Percentiles rank a stretch among this genome's conserved stretches.
These are phyloP conservation scores for Burhinus oedicnemus DNA, from an alignment of 2,113 vertebrate species.

Conservation along the genomic window DNA sequence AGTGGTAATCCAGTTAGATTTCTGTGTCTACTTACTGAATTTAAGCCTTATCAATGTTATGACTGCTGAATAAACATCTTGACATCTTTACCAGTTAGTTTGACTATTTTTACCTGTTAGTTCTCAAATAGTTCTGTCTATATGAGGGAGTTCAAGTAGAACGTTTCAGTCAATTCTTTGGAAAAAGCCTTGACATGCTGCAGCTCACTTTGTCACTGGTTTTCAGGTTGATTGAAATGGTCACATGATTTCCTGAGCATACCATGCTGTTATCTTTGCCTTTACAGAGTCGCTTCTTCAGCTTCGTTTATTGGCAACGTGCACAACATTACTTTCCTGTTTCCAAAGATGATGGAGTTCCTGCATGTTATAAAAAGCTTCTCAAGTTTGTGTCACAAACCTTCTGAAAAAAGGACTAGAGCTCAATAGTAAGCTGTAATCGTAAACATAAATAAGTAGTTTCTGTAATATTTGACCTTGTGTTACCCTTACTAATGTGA, in stretches of 20 bases:
- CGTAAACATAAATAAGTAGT: background rate
- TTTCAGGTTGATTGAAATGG: background rate
- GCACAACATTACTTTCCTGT: background rate
- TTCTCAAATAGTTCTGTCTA: background rate
- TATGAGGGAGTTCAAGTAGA: background rate
- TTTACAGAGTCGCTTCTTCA: background rate
- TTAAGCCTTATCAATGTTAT: background rate
- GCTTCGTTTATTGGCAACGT: background rate
- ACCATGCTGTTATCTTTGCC: background rate
- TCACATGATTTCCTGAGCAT: background rate
- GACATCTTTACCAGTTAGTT: background rate
- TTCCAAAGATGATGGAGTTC: background rate
- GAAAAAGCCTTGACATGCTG: background rate
- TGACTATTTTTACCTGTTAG: background rate
- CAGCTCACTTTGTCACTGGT: background rate
- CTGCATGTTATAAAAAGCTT: background rate
- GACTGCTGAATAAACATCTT: background rate
- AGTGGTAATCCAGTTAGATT: background rate
- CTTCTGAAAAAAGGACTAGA: background rate
- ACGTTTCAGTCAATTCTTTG: background rate
- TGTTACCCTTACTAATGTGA: background rate
- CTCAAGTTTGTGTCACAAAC: background rate
- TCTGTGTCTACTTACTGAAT: background rate
- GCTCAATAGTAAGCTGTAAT: background rate
- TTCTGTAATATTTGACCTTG: background rate